phyloP scores from a whole-genome alignment of 2,113 vertebrate species.

The Sinocyclocheilus grahami region DNA sequence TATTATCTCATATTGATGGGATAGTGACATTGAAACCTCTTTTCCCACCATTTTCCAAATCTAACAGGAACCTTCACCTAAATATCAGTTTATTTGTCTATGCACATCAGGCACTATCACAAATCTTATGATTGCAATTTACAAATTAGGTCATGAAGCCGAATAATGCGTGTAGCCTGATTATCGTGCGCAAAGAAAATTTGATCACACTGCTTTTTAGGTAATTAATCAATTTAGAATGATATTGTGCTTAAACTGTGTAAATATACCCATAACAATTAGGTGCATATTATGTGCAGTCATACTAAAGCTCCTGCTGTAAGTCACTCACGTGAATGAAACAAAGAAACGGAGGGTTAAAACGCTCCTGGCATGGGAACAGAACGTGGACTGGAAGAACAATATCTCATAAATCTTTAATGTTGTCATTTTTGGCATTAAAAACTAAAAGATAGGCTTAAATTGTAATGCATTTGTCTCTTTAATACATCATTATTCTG shows the following conservation, averaged over 20 bases:
- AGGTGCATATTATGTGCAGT: background rate
- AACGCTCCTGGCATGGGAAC: background rate
- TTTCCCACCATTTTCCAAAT: background rate
- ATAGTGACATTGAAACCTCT: background rate
- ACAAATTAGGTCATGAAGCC: background rate
- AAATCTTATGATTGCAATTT: background rate
- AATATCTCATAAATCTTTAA: background rate
- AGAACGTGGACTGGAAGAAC: background rate
- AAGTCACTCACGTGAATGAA: constrained; percentile 30
- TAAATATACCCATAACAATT: background rate
- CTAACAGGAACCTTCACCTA: background rate
- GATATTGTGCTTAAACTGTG: background rate
- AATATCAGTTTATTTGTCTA: background rate
- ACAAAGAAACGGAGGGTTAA: constrained; percentile 25
- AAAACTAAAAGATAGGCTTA: background rate
- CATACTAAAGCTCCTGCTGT: background rate
- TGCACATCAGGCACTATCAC: background rate
- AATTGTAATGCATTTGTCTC: background rate
- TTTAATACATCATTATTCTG: background rate
- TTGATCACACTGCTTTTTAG: background rate
- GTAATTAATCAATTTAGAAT: too few relatives aligned
- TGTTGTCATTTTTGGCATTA: background rate
- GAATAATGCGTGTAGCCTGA: background rate
- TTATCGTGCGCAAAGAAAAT: background rate
- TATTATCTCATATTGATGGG: background rate